Base-by-base conservation (phyloP, 2,888 invertebrate genomes). In the Eupithecia centaureata region DNA sequence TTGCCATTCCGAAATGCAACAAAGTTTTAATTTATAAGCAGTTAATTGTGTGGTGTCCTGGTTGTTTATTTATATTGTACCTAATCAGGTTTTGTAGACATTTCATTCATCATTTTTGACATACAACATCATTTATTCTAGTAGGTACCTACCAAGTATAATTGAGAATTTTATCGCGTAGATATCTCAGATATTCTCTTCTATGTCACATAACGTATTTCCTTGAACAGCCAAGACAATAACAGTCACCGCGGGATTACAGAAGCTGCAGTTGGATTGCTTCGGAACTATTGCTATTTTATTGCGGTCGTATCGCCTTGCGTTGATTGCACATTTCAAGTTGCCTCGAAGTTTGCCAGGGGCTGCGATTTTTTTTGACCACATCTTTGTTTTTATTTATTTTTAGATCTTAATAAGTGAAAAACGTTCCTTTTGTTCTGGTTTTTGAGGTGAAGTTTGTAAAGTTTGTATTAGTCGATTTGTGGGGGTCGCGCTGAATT, bases 201-300 rank as follows among this genome's bases (percentile, higher is more conserved):
- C 12, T 12, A 47, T 47, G 47, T 47, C 47, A 47, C 47, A 47
- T 22, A 47, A 47, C 22, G 47, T 47, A 12, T 47, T 47, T 22
- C 47, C 18, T 42, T 1, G 0, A 56, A n/a, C 27, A 63, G 68
- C 52, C 27, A 30, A 51, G 51, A 62, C 68, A 59, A 28, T 59
- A 68, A 68, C 68, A 68, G 65, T 68, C 65, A 54, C 61, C 30
- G 33, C 51, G 64, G 68, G 68, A 65, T 65, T 65, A 65, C 65
- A 59, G 52, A 38, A 33, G 42, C 38, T 61, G 68, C 73, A 67
- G 71, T 70, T 63, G 63, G 68, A 73, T 70, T 65, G 72, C 68
- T 70, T 66, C 62, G 61, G 59, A 70, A 66, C 69, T 69, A 65
- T 66, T 71, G 60, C 63, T 67, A 66, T 69, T 69, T 57, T 70